Percentiles rank a stretch among this genome's conserved stretches.
phyloP scores from a whole-genome alignment of 2,888 invertebrate genomes.

The Spilosoma lubricipeda region DNA sequence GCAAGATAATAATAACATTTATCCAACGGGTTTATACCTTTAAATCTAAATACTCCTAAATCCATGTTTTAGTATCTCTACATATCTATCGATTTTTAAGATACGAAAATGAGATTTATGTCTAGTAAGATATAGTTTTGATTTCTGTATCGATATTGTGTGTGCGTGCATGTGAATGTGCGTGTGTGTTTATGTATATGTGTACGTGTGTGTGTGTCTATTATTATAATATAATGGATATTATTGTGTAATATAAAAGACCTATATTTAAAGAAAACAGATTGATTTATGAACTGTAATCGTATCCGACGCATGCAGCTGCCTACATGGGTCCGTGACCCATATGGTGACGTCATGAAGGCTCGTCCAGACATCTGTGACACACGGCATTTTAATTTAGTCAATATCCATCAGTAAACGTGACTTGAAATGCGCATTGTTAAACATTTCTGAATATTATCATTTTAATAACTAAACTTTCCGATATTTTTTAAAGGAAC shows the following conservation, averaged over 20 bases:
- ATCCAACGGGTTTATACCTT: not conserved
- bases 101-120: no score
- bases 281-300: slow-evolving; percentile 47
- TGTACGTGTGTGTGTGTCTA: not conserved
- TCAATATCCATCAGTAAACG: not conserved
- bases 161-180: no score
- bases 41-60: no score
- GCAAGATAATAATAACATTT: not conserved
- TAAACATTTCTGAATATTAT: no score
- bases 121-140: no score
- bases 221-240: not conserved
- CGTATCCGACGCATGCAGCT: slow-evolving; percentile 36
- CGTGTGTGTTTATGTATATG: no score
- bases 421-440: no score
- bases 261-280: slow-evolving; percentile 19
- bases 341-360: slow-evolving; percentile 71
- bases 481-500: no score
- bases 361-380: slow-evolving; percentile 17
- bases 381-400: slow-evolving; percentile 2
- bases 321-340: slow-evolving; percentile 72
- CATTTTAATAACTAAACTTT: no score
- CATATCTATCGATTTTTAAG: no score
- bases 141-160: no score
- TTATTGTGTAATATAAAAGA: slow-evolving; percentile 8
- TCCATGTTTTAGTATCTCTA: not conserved